Conservation (phyloP, 2,888 invertebrate genomes). For the Tenthredo distinguenda region DNA sequence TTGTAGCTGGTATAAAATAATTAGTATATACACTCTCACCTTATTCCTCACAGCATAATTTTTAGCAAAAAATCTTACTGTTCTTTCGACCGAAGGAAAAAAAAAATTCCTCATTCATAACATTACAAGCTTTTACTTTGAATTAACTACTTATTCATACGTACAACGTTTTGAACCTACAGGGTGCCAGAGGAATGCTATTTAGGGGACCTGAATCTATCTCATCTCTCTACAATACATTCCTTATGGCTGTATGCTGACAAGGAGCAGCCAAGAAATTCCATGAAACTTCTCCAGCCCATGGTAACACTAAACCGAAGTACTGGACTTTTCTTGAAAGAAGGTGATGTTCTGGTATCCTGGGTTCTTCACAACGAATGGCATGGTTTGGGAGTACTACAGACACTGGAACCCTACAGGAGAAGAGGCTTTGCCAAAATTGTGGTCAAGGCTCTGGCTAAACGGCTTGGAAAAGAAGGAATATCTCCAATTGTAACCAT, state of each 20-base stretch:
- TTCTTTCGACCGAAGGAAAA: no score
- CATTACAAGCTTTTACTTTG: not conserved
- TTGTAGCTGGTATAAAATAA: no score
- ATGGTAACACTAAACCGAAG: conserved; percentile 74
- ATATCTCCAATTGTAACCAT: conserved; percentile 69
- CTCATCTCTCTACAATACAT: conserved; percentile 69
- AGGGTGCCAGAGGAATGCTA: conserved; percentile 73
- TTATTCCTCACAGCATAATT: no score
- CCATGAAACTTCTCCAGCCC: conserved; percentile 63
- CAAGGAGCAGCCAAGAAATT: conserved; percentile 64
- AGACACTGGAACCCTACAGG: conserved; percentile 72
- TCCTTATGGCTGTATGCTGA: conserved; percentile 72
- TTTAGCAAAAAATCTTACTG: not conserved
- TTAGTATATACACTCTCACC: no score
- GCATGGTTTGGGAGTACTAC: conserved; percentile 72
- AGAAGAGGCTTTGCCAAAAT: conserved; percentile 74
- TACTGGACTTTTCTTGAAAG: conserved; percentile 73
- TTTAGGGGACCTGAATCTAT: conserved; percentile 66
- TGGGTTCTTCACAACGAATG: conserved; percentile 74
- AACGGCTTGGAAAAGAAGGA: conserved; percentile 71
- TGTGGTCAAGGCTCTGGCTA: conserved; percentile 70
- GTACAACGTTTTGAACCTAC: not conserved
- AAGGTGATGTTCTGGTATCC: conserved; percentile 70
- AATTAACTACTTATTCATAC: not conserved
- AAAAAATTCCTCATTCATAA: not conserved